Conservation (phyloP, 1,140 invertebrate genomes). For the Trachymyrmex septentrionalis region DNA sequence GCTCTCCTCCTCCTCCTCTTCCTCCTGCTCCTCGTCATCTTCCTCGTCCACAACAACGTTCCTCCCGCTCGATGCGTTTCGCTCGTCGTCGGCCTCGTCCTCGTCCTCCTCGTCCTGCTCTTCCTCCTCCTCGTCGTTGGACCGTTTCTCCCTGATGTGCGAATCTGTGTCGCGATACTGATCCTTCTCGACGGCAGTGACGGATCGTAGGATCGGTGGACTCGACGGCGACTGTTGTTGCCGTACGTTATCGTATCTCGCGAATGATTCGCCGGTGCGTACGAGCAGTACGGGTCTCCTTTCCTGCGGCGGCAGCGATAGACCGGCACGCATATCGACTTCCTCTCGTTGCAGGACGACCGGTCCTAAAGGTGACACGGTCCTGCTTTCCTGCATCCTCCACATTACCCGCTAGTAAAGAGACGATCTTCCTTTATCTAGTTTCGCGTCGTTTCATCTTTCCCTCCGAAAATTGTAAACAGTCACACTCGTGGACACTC, state of each 20-base stretch:
- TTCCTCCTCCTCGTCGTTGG: constrained; percentile 77
- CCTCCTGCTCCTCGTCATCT: constrained; percentile 74
- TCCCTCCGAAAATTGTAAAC: not conserved
- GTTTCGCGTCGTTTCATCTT: constrained; percentile 55
- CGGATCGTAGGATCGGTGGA: constrained; percentile 64
- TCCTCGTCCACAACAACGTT: constrained; percentile 73
- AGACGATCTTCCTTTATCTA: constrained; percentile 69
- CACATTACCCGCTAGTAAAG: constrained; percentile 74
- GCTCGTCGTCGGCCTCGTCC: constrained; percentile 62
- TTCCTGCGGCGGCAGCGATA: constrained; percentile 75
- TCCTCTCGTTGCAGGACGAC: constrained; percentile 80
- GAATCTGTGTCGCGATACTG: constrained; percentile 68
- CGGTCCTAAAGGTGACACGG: constrained; percentile 82
- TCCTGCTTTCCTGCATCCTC: constrained; percentile 84
- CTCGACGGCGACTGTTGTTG: constrained; percentile 68
- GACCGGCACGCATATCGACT: constrained; percentile 72
- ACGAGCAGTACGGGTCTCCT: constrained; percentile 81
- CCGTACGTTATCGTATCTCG: constrained; percentile 79
- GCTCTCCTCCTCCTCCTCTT: constrained; percentile 79
- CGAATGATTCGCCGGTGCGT: constrained; percentile 80
- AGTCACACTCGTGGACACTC: too few species aligned
- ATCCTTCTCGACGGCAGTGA: constrained; percentile 68
- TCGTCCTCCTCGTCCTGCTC: constrained; percentile 73
- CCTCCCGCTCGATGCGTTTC: constrained; percentile 8
- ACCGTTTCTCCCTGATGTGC: constrained; percentile 68